A percentile compares a stretch with the other conserved stretches of the same genome.
Conservation (phyloP, 2,113 vertebrate species). For the Microcebus ravelobensis region DNA sequence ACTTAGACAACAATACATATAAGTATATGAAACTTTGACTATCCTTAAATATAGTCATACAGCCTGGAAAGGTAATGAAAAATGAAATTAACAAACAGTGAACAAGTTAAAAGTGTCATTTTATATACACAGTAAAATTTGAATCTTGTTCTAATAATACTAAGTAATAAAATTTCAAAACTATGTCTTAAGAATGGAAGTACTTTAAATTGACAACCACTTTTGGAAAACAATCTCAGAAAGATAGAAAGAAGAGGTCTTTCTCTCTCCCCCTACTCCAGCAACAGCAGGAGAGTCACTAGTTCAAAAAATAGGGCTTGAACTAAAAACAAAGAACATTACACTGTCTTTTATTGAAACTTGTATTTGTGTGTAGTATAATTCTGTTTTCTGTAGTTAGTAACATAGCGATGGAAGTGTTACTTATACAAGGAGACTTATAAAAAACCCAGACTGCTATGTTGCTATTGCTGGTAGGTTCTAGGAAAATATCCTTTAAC, state of each 20-base stretch:
- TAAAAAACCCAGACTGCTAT: background rate
- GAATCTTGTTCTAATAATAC: background rate
- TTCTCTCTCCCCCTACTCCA: background rate
- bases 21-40: background rate
- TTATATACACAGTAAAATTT: background rate
- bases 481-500: conserved; percentile 8
- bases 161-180: conserved; percentile 12
- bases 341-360: background rate
- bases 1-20: background rate
- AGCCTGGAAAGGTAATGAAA: background rate
- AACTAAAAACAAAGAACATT: conserved; percentile 21
- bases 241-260: background rate
- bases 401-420: background rate
- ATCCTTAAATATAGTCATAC: conserved; percentile 1
- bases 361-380: background rate
- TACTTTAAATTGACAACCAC: conserved; percentile 3
- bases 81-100: conserved; percentile 33
- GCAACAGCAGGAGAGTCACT: background rate
- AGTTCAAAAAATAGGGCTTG: background rate
- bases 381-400: conserved; percentile 13
- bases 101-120: background rate
- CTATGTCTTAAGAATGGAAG: background rate
- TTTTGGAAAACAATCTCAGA: conserved; percentile 42
- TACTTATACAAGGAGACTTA: conserved; percentile 5
- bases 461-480: background rate